Percentiles rank a stretch among this genome's conserved stretches.
These are phyloP conservation scores for Brachionus manjavacas DNA, from an alignment of 1,140 invertebrate species.

Conservation along the genomic window DNA sequence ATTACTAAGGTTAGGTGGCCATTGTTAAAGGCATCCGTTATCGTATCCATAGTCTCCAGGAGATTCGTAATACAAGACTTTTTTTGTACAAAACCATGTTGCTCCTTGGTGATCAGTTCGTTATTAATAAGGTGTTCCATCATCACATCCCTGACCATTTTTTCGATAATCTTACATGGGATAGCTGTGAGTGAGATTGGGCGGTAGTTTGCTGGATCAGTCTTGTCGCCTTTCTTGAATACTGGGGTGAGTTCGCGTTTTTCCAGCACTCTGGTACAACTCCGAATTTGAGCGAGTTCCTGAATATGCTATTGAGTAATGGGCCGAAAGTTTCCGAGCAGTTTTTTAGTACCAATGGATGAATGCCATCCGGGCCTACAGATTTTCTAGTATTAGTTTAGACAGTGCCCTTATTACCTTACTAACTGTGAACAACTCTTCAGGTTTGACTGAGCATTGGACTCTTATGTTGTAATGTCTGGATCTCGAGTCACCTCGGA, in stretches of 20 bases:
- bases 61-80: slow-evolving; percentile 9
- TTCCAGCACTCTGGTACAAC: slow-evolving; percentile 39
- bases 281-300: not conserved
- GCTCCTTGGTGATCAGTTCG: slow-evolving; percentile 9
- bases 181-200: slow-evolving; percentile 34
- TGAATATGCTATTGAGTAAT: not conserved
- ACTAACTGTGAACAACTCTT: not conserved
- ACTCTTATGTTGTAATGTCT: not conserved
- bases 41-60: not conserved
- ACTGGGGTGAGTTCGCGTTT: slow-evolving; percentile 39
- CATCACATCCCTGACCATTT: not conserved
- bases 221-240: slow-evolving; percentile 28
- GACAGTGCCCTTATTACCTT: not conserved
- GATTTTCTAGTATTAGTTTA: not conserved
- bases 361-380: not conserved
- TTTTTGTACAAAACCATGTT: slow-evolving; percentile 27
- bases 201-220: slow-evolving; percentile 24
- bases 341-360: not conserved
- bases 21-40: not conserved
- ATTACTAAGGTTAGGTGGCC: no score
- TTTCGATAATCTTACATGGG: not conserved
- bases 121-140: not conserved
- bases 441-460: not conserved
- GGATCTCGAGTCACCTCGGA: not conserved
- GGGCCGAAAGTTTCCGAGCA: not conserved